phyloP scores from a whole-genome alignment of 2,888 invertebrate genomes.

The Pachymerium ferrugineum region DNA sequence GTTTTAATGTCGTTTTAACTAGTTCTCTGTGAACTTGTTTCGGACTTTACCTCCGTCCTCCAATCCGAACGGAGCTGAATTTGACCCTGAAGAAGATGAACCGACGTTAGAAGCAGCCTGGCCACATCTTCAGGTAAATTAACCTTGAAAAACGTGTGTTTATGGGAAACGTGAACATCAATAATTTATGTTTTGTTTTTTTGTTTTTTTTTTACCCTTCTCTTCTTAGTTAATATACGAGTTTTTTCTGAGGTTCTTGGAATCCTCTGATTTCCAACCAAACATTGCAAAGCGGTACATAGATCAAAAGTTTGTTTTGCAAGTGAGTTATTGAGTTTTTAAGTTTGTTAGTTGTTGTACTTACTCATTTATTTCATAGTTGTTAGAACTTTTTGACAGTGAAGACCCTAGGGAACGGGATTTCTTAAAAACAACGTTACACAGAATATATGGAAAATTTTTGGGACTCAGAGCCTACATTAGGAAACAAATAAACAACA shows the following conservation, averaged over 20 bases:
- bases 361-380: slow-evolving; percentile 50
- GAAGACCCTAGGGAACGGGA: slow-evolving; percentile 95
- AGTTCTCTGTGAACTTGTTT: slow-evolving; percentile 82
- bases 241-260: slow-evolving; percentile 71
- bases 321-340: slow-evolving; percentile 55
- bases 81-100: slow-evolving; percentile 92
- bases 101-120: slow-evolving; percentile 91
- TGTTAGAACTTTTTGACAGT: slow-evolving; percentile 92
- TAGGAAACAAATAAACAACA: slow-evolving; percentile 96
- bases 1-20: slow-evolving; percentile 37
- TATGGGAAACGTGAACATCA: no score
- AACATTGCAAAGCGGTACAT: slow-evolving; percentile 86
- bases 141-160: neutral
- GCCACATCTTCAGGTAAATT: slow-evolving; percentile 72
- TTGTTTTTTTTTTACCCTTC: neutral
- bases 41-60: slow-evolving; percentile 80
- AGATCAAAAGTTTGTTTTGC: slow-evolving; percentile 90
- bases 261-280: slow-evolving; percentile 89
- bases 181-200: no score
- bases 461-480: slow-evolving; percentile 92
- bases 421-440: slow-evolving; percentile 94
- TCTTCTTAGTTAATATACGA: slow-evolving; percentile 58
- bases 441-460: slow-evolving; percentile 97
- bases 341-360: neutral
- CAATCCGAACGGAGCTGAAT: slow-evolving; percentile 79